Evolutionary conservation across 2,113 vertebrate genomes (phyloP), one percentile per base, ranked within the genome.

Genomic region (Catharus minimus): DNA sequence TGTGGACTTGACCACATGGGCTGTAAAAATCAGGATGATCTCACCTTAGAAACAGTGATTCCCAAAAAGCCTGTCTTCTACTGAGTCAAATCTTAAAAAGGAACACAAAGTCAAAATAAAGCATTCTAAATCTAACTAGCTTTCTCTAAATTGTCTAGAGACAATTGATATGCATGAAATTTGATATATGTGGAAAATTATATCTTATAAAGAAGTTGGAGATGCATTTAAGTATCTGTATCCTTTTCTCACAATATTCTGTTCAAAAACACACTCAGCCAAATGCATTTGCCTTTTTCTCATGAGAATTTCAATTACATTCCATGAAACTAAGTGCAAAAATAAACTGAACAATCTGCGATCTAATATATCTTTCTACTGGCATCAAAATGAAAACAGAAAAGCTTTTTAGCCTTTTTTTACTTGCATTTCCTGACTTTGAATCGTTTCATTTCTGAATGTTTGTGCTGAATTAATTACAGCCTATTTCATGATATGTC

Each of bases 231-330:
- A 92, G 77, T 56, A 72, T 91, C 89, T 88, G 56, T 92, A 95
- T 91, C n/a, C 41, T 82, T 94, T 92, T 89, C 82, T 94, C 38
- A 86, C 75, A 94, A 49, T 43, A 73, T 23, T 53, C 46, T 89
- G 58, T 66, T 89, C 93, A 89, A 86, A 89, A 93, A 89, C 66
- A 87, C 38, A 58, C 33, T 39, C 68, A 82, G 39, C 75, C 89
- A 94, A 89, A 89, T 92, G 92, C 94, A 96, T 96, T 94, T 95
- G 67, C 85, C 56, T 89, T 87, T 91, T 15, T 82, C 93, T 95
- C 74, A 1, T 44, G 93, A 89, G 95, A 85, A 95, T 95, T 95
- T 74, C 89, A 86, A 92, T 96, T 96, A 92, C 78, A 26, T 91
- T 89, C 82, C 66, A 44, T 71, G 88, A 89, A 92, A 89, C 90